These are phyloP conservation scores for Chaenocephalus aceratus DNA, from an alignment of 2,113 vertebrate species.

Conservation along the genomic window DNA sequence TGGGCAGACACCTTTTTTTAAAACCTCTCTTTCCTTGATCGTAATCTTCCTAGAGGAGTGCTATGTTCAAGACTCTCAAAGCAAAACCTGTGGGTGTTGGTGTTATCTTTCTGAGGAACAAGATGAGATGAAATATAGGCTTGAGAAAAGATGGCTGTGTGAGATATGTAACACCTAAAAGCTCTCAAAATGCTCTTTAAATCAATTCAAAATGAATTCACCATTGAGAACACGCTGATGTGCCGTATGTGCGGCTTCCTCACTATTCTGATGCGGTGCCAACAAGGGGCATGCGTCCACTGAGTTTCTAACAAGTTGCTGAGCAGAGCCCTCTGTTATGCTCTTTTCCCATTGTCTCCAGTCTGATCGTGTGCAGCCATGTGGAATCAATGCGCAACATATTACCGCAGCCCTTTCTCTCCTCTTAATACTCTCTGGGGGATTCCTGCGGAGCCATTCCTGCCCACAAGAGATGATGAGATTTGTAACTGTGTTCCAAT, in stretches of 20 bases:
- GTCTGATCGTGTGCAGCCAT: conserved; percentile 74
- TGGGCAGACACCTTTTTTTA: conserved; percentile 2
- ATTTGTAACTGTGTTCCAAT: conserved; percentile 63
- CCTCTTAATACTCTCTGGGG: conserved; percentile 62
- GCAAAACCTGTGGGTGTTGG: conserved; percentile 1
- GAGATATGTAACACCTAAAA: neutral
- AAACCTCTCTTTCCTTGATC: conserved; percentile 12
- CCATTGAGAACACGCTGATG: neutral
- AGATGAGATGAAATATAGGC: neutral
- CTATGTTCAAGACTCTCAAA: conserved; percentile 1
- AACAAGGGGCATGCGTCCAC: conserved; percentile 44
- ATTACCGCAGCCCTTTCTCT: conserved; percentile 70
- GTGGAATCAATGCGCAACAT: conserved; percentile 75
- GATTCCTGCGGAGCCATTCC: conserved; percentile 47
- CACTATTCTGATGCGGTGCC: conserved; percentile 10
- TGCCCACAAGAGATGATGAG: conserved; percentile 52
- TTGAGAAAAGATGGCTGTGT: neutral
- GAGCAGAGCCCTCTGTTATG: conserved; percentile 40
- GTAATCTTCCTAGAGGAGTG: neutral
- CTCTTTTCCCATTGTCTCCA: conserved; percentile 49
- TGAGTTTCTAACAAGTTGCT: conserved; percentile 17
- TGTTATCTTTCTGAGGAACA: neutral
- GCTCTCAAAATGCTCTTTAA: neutral
- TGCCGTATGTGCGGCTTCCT: conserved; percentile 3
- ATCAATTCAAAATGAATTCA: neutral